phyloP scores from a whole-genome alignment of 2,888 invertebrate species.

The Amblyteles armatorius region DNA sequence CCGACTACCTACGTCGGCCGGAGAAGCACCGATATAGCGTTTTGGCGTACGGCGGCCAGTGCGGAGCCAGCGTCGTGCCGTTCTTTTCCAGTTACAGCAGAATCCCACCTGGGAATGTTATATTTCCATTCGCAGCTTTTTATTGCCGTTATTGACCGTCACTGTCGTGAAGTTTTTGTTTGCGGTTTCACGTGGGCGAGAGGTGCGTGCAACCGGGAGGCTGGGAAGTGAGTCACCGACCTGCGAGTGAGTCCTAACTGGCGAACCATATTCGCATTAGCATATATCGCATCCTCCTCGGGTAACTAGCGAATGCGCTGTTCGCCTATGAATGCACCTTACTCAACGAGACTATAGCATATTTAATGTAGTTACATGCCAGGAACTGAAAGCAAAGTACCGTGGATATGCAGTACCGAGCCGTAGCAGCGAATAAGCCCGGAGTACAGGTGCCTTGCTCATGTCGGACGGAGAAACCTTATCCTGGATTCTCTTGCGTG shows the following conservation, averaged over 20 bases:
- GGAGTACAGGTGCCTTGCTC: constrained; percentile 17
- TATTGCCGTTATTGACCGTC: no score
- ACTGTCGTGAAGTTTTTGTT: no score
- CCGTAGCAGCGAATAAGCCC: background rate
- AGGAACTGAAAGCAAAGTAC: constrained; percentile 17
- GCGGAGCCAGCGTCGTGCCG: no score
- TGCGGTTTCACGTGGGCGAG: constrained; percentile 44
- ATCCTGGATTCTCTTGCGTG: background rate
- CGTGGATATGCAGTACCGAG: constrained; percentile 1
- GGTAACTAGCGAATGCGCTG: constrained; percentile 6
- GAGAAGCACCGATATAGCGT: no score
- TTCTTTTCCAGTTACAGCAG: no score
- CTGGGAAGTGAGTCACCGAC: constrained; percentile 66
- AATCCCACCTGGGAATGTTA: no score
- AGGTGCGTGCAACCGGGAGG: constrained; percentile 12
- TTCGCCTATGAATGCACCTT: constrained; percentile 22
- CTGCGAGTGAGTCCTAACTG: constrained; percentile 28
- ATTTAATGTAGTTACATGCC: constrained; percentile 22
- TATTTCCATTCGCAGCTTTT: no score
- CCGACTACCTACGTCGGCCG: no score
- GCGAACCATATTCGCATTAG: constrained; percentile 73
- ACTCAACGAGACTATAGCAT: constrained; percentile 25
- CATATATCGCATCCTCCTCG: constrained; percentile 64
- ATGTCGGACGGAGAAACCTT: constrained; percentile 1
- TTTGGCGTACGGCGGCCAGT: no score